Evolutionary conservation across 30 jellyfish, hydroid and myxozoan species (phyloP).

Genomic region (Rhopilema esculentum): DNA sequence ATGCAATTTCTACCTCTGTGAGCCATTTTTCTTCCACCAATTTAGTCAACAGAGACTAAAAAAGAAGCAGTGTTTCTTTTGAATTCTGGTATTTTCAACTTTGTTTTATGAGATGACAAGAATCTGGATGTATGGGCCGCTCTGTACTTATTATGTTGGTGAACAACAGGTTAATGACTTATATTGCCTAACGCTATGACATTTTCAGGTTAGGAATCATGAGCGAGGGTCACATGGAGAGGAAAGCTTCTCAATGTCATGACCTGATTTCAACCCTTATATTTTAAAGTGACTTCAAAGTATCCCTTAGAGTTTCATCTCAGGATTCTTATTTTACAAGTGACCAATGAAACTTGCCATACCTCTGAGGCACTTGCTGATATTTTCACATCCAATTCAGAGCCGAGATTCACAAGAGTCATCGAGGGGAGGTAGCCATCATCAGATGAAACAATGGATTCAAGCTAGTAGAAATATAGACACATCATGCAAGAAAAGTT

Average conservation of each 20-base stretch:
- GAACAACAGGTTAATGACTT: too few species aligned
- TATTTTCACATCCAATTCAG: conserved; percentile 64
- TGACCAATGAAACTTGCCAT: background rate
- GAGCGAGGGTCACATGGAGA: background rate
- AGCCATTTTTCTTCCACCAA: conserved; percentile 66
- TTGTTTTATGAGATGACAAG: too few species aligned
- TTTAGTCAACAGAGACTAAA: conserved; percentile 44
- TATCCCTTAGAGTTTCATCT: too few species aligned
- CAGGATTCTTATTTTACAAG: background rate
- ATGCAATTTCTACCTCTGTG: conserved; percentile 56
- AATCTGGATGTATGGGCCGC: too few species aligned
- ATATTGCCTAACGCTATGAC: too few species aligned
- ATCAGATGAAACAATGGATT: conserved; percentile 68
- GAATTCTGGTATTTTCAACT: too few species aligned
- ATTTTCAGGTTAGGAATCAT: too few species aligned
- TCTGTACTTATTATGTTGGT: too few species aligned
- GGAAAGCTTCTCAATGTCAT: background rate
- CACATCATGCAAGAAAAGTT: background rate
- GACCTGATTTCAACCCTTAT: background rate
- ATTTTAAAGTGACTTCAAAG: too few species aligned
- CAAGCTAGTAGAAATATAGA: conserved; percentile 64
- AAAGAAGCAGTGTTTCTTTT: background rate
- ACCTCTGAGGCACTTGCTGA: conserved; percentile 90
- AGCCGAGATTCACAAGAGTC: conserved; percentile 78
- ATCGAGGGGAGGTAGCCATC: conserved; percentile 76